These are phyloP conservation scores for Psittacula derbiana DNA, from an alignment of 2,797 vertebrate species.

Conservation along the genomic window DNA sequence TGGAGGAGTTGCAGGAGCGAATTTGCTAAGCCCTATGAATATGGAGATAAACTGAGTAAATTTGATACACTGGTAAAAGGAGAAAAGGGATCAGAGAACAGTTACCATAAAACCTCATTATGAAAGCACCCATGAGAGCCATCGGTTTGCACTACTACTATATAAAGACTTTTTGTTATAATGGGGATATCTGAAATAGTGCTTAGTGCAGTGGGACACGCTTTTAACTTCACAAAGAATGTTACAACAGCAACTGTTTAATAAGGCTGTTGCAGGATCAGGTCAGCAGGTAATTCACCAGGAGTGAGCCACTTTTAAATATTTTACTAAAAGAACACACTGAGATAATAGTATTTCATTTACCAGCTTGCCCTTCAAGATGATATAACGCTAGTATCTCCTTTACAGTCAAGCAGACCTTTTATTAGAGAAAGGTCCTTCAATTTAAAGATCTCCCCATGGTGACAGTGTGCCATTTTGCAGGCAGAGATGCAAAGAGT, in stretches of 20 bases:
- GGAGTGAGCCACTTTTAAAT: constrained; percentile 55
- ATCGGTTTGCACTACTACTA: constrained; percentile 9
- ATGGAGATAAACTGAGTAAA: not conserved
- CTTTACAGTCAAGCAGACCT: constrained; percentile 35
- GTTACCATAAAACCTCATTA: constrained; percentile 40
- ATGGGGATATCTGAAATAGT: constrained; percentile 20
- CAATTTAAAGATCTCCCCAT: constrained; percentile 11
- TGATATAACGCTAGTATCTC: not conserved
- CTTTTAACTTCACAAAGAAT: constrained; percentile 44
- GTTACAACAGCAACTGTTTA: constrained; percentile 53
- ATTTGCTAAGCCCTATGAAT: not conserved
- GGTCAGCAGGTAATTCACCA: constrained; percentile 54
- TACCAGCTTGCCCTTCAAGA: constrained; percentile 38
- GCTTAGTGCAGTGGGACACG: not conserved
- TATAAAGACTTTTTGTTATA: constrained; percentile 47
- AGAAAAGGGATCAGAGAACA: constrained; percentile 21
- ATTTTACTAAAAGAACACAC: constrained; percentile 48
- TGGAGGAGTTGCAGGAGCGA: not conserved
- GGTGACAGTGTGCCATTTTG: not conserved
- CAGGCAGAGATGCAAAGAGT: not conserved
- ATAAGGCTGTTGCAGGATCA: constrained; percentile 40
- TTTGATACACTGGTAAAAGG: not conserved
- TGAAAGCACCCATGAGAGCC: not conserved
- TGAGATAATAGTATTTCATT: constrained; percentile 52
- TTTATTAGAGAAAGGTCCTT: constrained; percentile 24